Percentiles rank a stretch among this genome's conserved stretches.
Evolutionary conservation across 2,113 vertebrate species (phyloP).

Genomic region (Corythoichthys intestinalis): DNA sequence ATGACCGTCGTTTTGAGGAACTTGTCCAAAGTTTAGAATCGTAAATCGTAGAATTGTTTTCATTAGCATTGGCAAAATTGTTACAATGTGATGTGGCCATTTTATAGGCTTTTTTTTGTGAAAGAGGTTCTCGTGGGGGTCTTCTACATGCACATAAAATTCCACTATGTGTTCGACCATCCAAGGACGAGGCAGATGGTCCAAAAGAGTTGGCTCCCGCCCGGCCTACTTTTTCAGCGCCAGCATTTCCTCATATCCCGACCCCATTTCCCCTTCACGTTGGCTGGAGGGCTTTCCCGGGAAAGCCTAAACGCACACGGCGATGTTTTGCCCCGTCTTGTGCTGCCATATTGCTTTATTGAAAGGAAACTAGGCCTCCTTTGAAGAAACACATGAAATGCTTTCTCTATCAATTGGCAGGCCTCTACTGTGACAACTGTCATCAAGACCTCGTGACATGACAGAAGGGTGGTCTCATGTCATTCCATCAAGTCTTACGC

Average conservation of each 20-base stretch:
- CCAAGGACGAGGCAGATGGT: conserved; percentile 13
- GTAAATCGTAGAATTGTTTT: no score
- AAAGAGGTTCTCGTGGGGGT: neutral
- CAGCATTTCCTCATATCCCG: conserved; percentile 36
- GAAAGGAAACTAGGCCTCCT: neutral
- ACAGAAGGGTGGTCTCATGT: conserved; percentile 13
- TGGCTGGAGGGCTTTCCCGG: conserved; percentile 45
- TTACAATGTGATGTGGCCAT: neutral
- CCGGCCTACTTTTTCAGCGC: conserved; percentile 45
- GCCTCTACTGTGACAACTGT: conserved; percentile 1
- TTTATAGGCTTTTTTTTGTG: neutral
- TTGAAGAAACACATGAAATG: neutral
- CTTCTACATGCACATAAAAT: neutral
- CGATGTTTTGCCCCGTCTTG: conserved; percentile 4
- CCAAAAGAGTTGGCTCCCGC: neutral
- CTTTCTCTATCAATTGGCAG: neutral
- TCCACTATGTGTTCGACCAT: neutral
- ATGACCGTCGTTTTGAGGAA: no score
- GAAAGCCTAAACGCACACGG: conserved; percentile 33
- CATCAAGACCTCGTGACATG: conserved; percentile 12
- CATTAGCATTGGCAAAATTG: no score
- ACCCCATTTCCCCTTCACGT: conserved; percentile 53
- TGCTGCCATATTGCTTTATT: neutral
- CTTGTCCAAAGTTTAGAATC: no score
- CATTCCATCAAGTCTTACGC: conserved; percentile 33